Percentiles rank a stretch among this genome's conserved stretches.
Conservation (phyloP, 2,797 vertebrate genomes). For the Petrocephalus schoutedeni region DNA sequence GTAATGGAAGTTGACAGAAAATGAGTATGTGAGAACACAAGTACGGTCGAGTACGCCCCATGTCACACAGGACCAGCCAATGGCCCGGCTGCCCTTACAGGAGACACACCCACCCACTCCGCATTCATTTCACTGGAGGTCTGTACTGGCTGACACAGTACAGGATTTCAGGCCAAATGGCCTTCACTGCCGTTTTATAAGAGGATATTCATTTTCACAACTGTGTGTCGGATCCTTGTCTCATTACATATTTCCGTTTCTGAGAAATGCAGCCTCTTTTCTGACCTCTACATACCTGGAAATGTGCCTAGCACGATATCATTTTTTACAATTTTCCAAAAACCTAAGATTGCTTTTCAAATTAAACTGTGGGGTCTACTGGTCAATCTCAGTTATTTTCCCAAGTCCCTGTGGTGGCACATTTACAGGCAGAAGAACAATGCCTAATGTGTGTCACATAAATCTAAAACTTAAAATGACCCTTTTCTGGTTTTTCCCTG, state of each 20-base stretch:
- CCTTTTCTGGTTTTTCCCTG: background rate
- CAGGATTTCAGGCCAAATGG: background rate
- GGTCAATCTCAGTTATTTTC: background rate
- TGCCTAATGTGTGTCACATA: background rate
- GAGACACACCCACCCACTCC: background rate
- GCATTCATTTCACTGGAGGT: background rate
- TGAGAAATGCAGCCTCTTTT: background rate
- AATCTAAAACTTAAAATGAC: background rate
- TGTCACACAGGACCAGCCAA: background rate
- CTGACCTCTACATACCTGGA: background rate
- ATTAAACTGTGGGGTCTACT: background rate
- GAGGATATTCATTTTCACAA: background rate
- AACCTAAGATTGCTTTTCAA: background rate
- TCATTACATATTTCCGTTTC: background rate
- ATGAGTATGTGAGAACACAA: too few species aligned
- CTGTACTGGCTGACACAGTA: background rate
- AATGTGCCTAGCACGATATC: too few species aligned
- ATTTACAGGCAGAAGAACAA: background rate
- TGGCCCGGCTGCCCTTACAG: background rate
- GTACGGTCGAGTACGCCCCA: too few species aligned
- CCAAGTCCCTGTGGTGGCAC: background rate
- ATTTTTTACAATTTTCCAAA: background rate
- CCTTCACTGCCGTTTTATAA: background rate
- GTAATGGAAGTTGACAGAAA: too few species aligned
- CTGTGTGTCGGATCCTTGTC: background rate